Percentiles rank a stretch among this genome's conserved stretches.
Evolutionary conservation across 2,888 invertebrate genomes (phyloP).

Genomic region (Caenorhabditis sp.): DNA sequence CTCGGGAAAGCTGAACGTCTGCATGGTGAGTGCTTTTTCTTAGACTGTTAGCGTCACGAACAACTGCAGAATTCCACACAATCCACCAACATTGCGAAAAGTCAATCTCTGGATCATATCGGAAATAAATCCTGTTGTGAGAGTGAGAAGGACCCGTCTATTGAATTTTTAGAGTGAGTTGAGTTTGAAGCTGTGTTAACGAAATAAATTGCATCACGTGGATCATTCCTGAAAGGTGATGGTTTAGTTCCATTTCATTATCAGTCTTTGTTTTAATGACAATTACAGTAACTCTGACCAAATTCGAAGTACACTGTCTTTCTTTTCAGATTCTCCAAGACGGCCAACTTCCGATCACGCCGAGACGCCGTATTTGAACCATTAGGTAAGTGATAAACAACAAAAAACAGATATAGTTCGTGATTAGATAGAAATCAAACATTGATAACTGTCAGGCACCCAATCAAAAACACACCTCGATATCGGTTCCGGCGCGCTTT

Average conservation of each 20-base stretch:
- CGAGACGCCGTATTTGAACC: constrained; percentile 46
- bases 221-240: too few species aligned
- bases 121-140: not conserved
- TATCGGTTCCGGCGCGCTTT: constrained; percentile 34
- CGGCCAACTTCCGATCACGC: constrained; percentile 48
- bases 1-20: constrained; percentile 27
- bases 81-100: constrained; percentile 20
- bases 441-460: constrained; percentile 20
- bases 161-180: constrained; percentile 34
- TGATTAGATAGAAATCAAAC: constrained; percentile 30
- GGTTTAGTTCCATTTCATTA: too few species aligned
- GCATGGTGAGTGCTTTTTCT: constrained; percentile 13
- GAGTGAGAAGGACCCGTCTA: constrained; percentile 11
- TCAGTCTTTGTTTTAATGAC: too few species aligned
- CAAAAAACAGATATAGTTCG: too few species aligned
- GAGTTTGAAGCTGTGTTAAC: not conserved
- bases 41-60: too few species aligned
- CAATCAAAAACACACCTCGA: constrained; percentile 35
- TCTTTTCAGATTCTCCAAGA: constrained; percentile 39
- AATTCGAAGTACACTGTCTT: too few species aligned
- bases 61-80: not conserved
- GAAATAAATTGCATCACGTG: not conserved
- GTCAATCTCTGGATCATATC: constrained; percentile 29
- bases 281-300: too few species aligned
- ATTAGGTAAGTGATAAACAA: constrained; percentile 17